Evolutionary conservation across 2,797 vertebrate genomes (phyloP).

Genomic region (Prionace glauca): DNA sequence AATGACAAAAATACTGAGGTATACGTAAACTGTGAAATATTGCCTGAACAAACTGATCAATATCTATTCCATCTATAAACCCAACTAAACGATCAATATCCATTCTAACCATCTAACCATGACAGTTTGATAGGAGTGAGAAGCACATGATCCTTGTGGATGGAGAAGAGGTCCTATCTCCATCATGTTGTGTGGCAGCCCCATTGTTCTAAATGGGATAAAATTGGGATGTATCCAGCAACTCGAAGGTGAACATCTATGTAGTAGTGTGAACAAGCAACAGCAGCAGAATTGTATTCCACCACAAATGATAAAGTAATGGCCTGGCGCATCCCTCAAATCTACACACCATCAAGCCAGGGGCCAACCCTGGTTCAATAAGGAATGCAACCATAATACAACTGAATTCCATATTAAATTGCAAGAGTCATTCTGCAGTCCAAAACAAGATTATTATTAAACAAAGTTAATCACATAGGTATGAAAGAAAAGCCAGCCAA

Average conservation of each 20-base stretch:
- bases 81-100: background rate
- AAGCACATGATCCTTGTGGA: background rate
- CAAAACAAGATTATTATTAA: too few relatives aligned
- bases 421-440: too few relatives aligned
- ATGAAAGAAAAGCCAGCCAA: too few relatives aligned
- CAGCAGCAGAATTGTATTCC: background rate
- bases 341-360: background rate
- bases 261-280: background rate
- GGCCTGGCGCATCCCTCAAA: background rate
- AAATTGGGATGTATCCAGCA: background rate
- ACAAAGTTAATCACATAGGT: too few relatives aligned
- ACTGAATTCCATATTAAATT: too few relatives aligned
- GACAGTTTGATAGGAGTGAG: background rate
- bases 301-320: background rate
- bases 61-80: background rate
- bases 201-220: background rate
- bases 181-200: background rate
- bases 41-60: background rate
- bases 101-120: background rate
- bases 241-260: background rate
- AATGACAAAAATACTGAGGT: background rate
- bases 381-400: background rate
- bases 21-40: background rate
- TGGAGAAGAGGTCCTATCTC: background rate
- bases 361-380: background rate